phyloP scores from a whole-genome alignment of 2,113 vertebrate genomes.

The Sinosuthora webbiana region DNA sequence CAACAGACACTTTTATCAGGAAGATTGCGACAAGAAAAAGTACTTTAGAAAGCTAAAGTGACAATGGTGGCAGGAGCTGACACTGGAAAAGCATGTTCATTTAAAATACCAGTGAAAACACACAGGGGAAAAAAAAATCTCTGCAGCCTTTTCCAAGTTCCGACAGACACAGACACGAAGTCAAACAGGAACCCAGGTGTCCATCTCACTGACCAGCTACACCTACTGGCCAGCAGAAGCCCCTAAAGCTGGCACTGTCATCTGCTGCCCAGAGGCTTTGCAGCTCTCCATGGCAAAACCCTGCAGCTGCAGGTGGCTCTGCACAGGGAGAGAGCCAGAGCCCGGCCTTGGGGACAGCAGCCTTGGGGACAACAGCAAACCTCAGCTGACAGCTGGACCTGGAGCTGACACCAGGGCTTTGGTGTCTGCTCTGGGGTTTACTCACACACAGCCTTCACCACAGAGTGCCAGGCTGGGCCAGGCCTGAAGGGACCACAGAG shows the following conservation, averaged over 20 bases:
- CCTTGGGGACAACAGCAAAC: neutral
- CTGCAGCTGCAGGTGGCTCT: neutral
- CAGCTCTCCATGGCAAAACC: neutral
- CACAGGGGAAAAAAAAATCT: neutral
- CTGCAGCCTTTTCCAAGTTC: neutral
- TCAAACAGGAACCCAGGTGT: neutral
- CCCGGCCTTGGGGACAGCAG: neutral
- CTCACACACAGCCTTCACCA: neutral
- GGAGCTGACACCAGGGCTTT: neutral
- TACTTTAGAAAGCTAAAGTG: neutral
- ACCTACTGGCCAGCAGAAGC: neutral
- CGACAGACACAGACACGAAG: accelerated
- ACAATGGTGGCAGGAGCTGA: neutral
- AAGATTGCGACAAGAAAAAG: neutral
- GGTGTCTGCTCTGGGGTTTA: neutral
- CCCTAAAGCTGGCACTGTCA: neutral
- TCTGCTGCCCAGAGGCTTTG: neutral
- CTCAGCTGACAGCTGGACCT: neutral
- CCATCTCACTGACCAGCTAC: neutral
- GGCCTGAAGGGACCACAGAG: neutral
- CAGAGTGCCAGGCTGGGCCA: neutral
- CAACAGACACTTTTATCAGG: neutral
- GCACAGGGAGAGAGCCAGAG: neutral
- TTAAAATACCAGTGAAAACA: neutral
- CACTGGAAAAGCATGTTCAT: neutral